These are phyloP conservation scores for Lepidochitona cinerea DNA, from an alignment of 2,888 invertebrate genomes.

Conservation along the genomic window DNA sequence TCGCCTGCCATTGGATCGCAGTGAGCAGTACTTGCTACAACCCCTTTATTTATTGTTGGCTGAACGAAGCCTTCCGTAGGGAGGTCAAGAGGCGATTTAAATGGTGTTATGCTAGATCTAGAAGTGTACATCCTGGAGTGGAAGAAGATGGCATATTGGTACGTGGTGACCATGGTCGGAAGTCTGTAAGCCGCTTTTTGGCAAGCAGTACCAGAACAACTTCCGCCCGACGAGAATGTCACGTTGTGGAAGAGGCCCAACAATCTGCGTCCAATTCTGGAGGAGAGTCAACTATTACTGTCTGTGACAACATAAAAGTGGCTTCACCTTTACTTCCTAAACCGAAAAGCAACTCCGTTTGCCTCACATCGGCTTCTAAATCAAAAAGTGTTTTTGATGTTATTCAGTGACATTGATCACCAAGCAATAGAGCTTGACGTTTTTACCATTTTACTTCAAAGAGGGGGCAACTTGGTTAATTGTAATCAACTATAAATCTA, in stretches of 20 bases:
- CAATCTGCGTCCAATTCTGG: neutral
- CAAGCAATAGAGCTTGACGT: no score
- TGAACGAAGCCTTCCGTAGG: conserved; percentile 71
- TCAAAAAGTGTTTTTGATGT: no score
- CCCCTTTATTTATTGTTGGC: conserved; percentile 73
- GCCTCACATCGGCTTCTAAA: no score
- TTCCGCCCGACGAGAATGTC: neutral
- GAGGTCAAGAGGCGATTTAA: conserved; percentile 61
- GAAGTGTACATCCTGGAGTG: conserved; percentile 42
- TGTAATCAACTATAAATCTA: no score
- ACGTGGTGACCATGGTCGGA: neutral
- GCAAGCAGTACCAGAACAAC: neutral
- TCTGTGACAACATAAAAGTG: no score
- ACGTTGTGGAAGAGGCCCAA: neutral
- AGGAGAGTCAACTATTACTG: neutral
- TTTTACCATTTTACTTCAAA: no score
- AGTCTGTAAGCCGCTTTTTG: neutral
- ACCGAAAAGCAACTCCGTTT: no score
- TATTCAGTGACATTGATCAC: no score
- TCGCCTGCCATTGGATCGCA: conserved; percentile 72
- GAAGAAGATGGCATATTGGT: conserved; percentile 41
- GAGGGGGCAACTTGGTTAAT: no score
- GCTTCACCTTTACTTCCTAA: no score
- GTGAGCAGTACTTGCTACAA: conserved; percentile 73
- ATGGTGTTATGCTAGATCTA: conserved; percentile 49